phyloP scores from a whole-genome alignment of 2,113 vertebrate species.

The Sturnira hondurensis region DNA sequence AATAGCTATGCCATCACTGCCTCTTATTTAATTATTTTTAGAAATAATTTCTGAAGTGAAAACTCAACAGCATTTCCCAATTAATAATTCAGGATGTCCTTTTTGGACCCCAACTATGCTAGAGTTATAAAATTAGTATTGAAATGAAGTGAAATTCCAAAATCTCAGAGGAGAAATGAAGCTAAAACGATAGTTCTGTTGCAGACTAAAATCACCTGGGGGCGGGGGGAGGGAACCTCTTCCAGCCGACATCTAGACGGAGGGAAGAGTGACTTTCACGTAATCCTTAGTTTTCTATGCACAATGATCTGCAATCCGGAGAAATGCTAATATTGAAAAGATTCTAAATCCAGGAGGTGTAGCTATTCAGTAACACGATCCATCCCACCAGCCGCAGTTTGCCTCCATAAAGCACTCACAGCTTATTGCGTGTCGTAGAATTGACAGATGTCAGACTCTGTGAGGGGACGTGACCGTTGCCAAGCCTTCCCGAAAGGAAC shows the following conservation, averaged over 20 bases:
- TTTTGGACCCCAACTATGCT: background rate
- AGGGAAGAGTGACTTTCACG: background rate
- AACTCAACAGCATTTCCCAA: conserved; percentile 33
- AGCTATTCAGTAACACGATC: background rate
- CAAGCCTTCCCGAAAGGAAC: conserved; percentile 47
- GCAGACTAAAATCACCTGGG: background rate
- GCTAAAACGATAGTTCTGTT: background rate
- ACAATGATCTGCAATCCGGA: background rate
- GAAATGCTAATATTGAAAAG: conserved; percentile 31
- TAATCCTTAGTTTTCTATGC: background rate
- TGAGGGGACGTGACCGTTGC: background rate
- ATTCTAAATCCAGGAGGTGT: conserved; percentile 34
- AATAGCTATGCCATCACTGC: background rate
- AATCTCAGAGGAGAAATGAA: background rate
- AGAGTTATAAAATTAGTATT: background rate
- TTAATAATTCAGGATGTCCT: background rate
- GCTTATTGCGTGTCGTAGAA: conserved; percentile 51
- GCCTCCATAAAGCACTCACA: conserved; percentile 42
- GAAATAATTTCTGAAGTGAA: background rate
- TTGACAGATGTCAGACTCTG: conserved; percentile 55
- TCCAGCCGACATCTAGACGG: background rate
- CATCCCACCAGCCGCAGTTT: background rate
- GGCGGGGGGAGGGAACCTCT: background rate
- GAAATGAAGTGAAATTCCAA: background rate
- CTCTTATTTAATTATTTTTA: background rate